Percentiles rank a stretch among this genome's conserved stretches.
These are phyloP conservation scores for Hymenochirus boettgeri DNA, from an alignment of 2,113 vertebrate genomes.

Conservation along the genomic window DNA sequence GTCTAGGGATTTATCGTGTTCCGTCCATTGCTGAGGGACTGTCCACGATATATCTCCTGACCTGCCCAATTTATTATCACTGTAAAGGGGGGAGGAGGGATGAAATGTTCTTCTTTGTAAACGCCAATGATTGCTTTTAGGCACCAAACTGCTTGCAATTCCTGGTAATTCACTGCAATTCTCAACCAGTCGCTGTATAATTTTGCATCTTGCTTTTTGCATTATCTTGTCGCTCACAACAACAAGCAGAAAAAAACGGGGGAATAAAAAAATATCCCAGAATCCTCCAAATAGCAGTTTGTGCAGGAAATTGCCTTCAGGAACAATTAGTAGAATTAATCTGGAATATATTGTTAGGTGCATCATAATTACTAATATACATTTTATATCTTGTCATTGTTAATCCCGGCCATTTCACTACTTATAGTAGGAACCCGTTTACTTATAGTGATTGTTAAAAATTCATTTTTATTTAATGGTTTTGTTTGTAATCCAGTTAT, in stretches of 20 bases:
- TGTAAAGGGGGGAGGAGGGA: slow-evolving; percentile 5
- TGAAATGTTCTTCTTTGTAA: not conserved
- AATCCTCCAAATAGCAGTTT: not conserved
- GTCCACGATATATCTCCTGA: slow-evolving; percentile 30
- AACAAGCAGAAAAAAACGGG: not conserved
- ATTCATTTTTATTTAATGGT: not conserved
- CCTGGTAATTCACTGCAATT: not conserved
- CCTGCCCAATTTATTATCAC: slow-evolving; percentile 15
- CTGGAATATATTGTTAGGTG: not conserved
- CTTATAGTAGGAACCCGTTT: not conserved
- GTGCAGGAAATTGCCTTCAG: not conserved
- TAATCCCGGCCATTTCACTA: not conserved
- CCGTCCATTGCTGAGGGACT: slow-evolving; percentile 3
- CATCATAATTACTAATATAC: slow-evolving; percentile 2
- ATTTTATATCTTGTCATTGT: not conserved
- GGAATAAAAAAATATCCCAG: not conserved
- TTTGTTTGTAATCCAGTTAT: too few relatives aligned
- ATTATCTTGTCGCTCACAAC: not conserved
- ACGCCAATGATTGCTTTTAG: not conserved
- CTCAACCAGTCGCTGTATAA: not conserved
- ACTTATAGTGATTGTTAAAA: not conserved
- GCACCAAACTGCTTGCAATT: not conserved
- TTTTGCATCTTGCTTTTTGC: not conserved
- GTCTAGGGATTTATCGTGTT: slow-evolving; percentile 7
- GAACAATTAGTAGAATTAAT: slow-evolving; percentile 1